Conservation (phyloP, 2,888 invertebrate species). For the Troides oblongomaculatus region DNA sequence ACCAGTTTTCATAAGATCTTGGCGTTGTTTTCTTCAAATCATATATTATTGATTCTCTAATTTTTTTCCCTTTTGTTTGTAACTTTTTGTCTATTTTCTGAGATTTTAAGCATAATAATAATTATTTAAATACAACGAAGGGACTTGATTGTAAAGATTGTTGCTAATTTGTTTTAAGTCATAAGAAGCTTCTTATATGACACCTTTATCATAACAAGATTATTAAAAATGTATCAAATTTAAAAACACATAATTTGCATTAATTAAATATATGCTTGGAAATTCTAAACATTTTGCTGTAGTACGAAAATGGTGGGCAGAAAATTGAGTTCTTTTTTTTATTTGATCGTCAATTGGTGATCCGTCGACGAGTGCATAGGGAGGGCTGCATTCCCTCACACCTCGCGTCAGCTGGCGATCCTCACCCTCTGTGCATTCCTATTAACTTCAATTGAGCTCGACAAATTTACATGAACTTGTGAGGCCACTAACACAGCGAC, state of each 20-base stretch:
- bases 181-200: too few relatives aligned
- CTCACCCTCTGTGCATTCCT: conserved; percentile 73
- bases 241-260: too few relatives aligned
- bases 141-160: too few relatives aligned
- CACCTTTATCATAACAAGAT: too few relatives aligned
- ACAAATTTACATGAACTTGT: conserved; percentile 75
- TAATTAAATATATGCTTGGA: not conserved
- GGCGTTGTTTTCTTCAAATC: not conserved
- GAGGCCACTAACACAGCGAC: conserved; percentile 48
- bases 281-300: not conserved
- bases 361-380: conserved; percentile 52
- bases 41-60: not conserved
- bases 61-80: too few relatives aligned
- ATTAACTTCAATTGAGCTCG: conserved; percentile 80
- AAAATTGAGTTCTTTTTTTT: conserved; percentile 47
- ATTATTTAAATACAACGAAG: too few relatives aligned
- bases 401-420: conserved; percentile 76
- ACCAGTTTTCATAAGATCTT: not conserved
- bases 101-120: too few relatives aligned
- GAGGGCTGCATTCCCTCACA: conserved; percentile 78
- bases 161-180: too few relatives aligned
- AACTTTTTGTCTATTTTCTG: too few relatives aligned
- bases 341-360: conserved; percentile 67
- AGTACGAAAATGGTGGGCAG: not conserved
- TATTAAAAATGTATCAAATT: too few relatives aligned